These are phyloP conservation scores for Cyclura pinguis DNA, from an alignment of 2,797 vertebrate species.

Conservation along the genomic window DNA sequence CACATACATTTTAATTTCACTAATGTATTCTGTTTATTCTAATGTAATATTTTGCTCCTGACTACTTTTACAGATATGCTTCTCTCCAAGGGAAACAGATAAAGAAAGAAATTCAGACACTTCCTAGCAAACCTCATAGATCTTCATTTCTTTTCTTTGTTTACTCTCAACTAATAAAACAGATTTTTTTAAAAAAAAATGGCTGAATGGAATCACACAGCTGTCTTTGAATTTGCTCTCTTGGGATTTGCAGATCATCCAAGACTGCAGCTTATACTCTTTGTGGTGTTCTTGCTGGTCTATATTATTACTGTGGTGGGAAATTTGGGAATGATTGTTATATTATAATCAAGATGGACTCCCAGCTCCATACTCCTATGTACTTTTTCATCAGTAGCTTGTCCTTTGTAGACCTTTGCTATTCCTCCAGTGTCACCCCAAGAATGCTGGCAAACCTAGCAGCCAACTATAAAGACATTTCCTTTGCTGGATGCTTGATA, in stretches of 20 bases:
- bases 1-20: neutral
- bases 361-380: conserved; percentile 40
- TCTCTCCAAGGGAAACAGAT: neutral
- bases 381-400: conserved; percentile 49
- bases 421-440: conserved; percentile 19
- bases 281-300: conserved; percentile 31
- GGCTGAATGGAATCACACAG: conserved; percentile 5
- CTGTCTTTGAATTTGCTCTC: conserved; percentile 17
- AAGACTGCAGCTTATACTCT: neutral
- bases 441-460: conserved; percentile 33
- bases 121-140: neutral
- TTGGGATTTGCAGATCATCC: neutral
- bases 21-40: neutral
- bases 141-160: neutral
- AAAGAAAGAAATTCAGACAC: neutral
- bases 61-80: neutral
- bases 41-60: neutral
- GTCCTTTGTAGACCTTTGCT: conserved; percentile 39
- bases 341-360: neutral
- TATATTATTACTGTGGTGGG: neutral
- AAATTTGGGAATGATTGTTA: conserved; percentile 28
- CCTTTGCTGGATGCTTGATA: conserved; percentile 16
- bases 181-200: neutral
- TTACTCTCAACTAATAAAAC: neutral
- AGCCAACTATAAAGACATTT: neutral